phyloP scores from a whole-genome alignment of 2,113 vertebrate species.

The Addax nasomaculatus region DNA sequence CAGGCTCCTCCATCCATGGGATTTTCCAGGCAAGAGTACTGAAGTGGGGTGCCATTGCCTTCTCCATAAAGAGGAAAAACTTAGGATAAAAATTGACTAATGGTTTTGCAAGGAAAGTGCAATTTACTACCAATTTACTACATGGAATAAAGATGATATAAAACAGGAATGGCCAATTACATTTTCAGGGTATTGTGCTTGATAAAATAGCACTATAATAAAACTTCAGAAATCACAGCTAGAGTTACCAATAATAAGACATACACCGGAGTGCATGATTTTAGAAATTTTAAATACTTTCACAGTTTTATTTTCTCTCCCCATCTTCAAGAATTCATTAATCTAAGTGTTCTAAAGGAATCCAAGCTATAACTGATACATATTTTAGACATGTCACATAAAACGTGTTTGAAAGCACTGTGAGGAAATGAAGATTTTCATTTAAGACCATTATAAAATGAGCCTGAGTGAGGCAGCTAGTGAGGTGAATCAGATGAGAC shows the following conservation, averaged over 20 bases:
- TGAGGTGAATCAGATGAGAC: not conserved
- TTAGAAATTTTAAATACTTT: not conserved
- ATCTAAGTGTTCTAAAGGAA: not conserved
- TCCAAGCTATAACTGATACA: not conserved
- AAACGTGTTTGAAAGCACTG: not conserved
- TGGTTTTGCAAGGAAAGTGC: not conserved
- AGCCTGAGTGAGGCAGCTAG: not conserved
- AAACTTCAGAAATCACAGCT: not conserved
- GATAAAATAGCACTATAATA: not conserved
- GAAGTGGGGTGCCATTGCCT: too few species aligned
- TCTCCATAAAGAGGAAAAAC: not conserved
- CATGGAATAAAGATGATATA: not conserved
- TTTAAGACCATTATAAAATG: not conserved
- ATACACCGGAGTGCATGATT: not conserved
- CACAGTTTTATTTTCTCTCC: not conserved
- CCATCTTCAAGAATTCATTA: not conserved
- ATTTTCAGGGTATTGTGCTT: not conserved
- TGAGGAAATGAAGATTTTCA: not conserved
- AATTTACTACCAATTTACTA: not conserved
- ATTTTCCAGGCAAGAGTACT: too few species aligned
- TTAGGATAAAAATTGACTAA: not conserved
- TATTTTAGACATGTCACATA: not conserved
- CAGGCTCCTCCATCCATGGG: too few species aligned
- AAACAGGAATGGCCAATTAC: not conserved
- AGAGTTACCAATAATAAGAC: not conserved